Evolutionary conservation across 2,113 vertebrate species (phyloP).

Genomic region (Rissa tridactyla): DNA sequence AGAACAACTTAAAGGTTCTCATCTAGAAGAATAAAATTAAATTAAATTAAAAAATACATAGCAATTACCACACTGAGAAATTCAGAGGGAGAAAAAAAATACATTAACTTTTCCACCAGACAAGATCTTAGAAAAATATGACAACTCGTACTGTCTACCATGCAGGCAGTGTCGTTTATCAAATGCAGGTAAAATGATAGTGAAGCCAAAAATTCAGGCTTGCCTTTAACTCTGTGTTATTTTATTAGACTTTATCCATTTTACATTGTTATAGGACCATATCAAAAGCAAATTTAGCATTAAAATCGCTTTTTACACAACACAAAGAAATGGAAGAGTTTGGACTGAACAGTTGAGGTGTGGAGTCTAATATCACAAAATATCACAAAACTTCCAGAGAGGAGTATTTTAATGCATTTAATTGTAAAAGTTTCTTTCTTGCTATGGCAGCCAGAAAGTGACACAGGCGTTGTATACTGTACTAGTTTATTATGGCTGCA

Average conservation of each 20-base stretch:
- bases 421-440: not conserved
- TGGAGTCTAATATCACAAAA: not conserved
- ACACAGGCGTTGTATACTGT: not conserved
- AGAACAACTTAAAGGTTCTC: slow-evolving; percentile 43
- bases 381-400: not conserved
- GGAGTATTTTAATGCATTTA: not conserved
- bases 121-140: slow-evolving; percentile 55
- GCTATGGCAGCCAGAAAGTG: not conserved
- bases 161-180: slow-evolving; percentile 17
- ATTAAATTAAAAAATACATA: slow-evolving; percentile 37
- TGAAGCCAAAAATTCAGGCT: slow-evolving; percentile 8
- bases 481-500: not conserved
- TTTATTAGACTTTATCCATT: slow-evolving; percentile 23
- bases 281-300: slow-evolving; percentile 31
- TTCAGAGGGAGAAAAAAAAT: slow-evolving; percentile 26
- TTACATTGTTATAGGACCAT: slow-evolving; percentile 24
- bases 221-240: slow-evolving; percentile 17
- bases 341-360: not conserved
- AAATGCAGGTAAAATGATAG: slow-evolving; percentile 45
- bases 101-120: slow-evolving; percentile 45
- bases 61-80: slow-evolving; percentile 54
- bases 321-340: not conserved
- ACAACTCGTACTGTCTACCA: not conserved
- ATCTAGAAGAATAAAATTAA: slow-evolving; percentile 47
- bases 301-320: slow-evolving; percentile 7